Evolutionary conservation across 2,888 invertebrate genomes (phyloP), one percentile per base, ranked within the genome.

Genomic region (Parascotia fuliginaria): DNA sequence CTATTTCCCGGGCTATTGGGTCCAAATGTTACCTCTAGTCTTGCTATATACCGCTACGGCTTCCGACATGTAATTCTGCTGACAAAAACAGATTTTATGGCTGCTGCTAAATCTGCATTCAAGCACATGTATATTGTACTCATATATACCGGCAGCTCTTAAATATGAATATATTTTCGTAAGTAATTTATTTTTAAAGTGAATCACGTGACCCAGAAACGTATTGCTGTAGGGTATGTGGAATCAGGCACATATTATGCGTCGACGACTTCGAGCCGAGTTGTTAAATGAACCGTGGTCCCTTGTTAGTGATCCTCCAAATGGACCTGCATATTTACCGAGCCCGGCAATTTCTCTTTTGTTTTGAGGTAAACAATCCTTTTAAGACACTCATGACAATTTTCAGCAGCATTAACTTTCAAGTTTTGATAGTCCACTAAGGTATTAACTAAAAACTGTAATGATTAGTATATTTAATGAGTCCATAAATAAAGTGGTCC

Each of bases 1-100:
- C 72, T 69, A 73, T 83, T 82, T 77, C 73, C 76, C 78, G 77
- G 73, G 73, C 79, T 74, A 81, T 85, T 83, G 77, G 68, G 66
- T 77, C 78, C 83, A 82, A 85, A 81, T 79, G 80, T 74, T 72
- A 70, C 75, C 75, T 66, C 53, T 37, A 65, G 64, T 63, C 48
- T 48, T 52, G 60, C 63, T 57, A 60, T 66, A 65, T 70, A 72
- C 70, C 65, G 62, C 69, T 73, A 72, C 60, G 71, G 68, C 78
- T 79, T 75, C 78, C 77, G 73, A 79, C 74, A 66, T 77, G 73
- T 75, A 76, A 82, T 79, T 79, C 66, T 58, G 73, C 70, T 76
- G 75, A 79, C 81, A 74, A 77, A 79, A 78, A 73, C 70, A 65
- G 64, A 68, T 77, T 80, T 79, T 73, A 73, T 68, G 51, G 58